Evolutionary conservation across 2,888 invertebrate species (phyloP), one percentile per base, ranked within the genome.

Genomic region (Erebia aethiops): DNA sequence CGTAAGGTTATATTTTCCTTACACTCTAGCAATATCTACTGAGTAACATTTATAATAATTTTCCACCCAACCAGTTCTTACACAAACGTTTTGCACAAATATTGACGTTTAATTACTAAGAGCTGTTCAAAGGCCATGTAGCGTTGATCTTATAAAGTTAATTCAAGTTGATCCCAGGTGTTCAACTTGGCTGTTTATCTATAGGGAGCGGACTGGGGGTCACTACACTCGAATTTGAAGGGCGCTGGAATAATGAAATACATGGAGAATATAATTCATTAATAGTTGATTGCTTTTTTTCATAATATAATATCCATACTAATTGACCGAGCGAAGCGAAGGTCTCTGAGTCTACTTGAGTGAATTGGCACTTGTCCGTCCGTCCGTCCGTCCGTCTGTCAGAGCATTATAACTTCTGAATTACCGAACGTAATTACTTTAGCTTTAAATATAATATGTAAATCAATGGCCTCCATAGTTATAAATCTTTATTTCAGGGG

Each of bases 191-290:
- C 79, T 81, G 79, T 81, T 81, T 88, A 86, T 87, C 86, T 84
- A 82, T 81, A 77, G 78, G 81, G 79, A 82, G 77, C 79, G 78
- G 80, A 79, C 77, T 79, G 85, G 87, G 90, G 90, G 91, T 90
- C 90, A 89, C 86, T 88, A 84, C 82, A 86, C 87, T 80, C 82
- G 82, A 85, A 82, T 83, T 80, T 77, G 82, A 84, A 84, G 92
- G 92, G 90, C 87, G 86, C 78, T 75, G 57, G 82, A 73, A 79
- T 76, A 82, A n/a, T 2, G 70, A 77, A 79, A 76, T 41, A 61
- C 18, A 58, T 83, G 65, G 87, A 89, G 83, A 70, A 43, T 26
- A 54, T 46, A 49, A 35, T 35, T 35, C 7, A 7, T 7, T 35
- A 7, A 35, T 35, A 35, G 35, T 35, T 35, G 0, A 35, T 35